These are phyloP conservation scores for Stegodyphus mimosarum DNA, from an alignment of 1,140 invertebrate genomes.

Conservation along the genomic window DNA sequence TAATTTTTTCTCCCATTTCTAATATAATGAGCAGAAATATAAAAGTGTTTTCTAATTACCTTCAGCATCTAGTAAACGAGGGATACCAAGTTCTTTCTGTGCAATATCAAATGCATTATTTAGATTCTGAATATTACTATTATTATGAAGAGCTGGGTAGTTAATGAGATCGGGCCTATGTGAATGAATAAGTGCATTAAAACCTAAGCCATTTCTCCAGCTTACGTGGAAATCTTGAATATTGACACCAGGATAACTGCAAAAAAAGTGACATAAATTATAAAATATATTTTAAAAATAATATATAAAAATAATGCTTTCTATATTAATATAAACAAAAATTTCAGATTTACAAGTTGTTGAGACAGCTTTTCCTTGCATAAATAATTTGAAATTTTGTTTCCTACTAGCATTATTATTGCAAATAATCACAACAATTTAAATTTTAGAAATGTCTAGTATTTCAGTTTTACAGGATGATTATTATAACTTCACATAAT, in stretches of 20 bases:
- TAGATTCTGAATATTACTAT: constrained; percentile 88
- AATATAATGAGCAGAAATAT: background rate
- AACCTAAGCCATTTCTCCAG: constrained; percentile 95
- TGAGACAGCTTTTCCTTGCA: no score
- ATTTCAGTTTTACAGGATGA: no score
- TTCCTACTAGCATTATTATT: no score
- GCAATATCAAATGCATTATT: constrained; percentile 96
- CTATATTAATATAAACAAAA: background rate
- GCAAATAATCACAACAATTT: no score
- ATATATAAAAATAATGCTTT: background rate
- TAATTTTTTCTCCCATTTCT: background rate
- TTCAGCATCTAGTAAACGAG: constrained; percentile 85
- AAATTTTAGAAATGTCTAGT: no score
- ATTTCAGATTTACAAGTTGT: background rate
- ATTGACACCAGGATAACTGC: constrained; percentile 67
- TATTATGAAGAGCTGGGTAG: constrained; percentile 80
- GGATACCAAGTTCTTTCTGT: constrained; percentile 90
- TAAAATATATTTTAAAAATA: background rate
- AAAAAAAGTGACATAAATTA: constrained; percentile 61
- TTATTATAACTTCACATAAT: no score
- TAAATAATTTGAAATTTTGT: no score
- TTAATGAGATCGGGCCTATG: constrained; percentile 94
- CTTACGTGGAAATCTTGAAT: constrained; percentile 77
- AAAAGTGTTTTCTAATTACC: constrained; percentile 68
- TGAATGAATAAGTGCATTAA: constrained; percentile 96